Conservation (phyloP, 2,888 invertebrate species). For the Clusia tigrina region DNA sequence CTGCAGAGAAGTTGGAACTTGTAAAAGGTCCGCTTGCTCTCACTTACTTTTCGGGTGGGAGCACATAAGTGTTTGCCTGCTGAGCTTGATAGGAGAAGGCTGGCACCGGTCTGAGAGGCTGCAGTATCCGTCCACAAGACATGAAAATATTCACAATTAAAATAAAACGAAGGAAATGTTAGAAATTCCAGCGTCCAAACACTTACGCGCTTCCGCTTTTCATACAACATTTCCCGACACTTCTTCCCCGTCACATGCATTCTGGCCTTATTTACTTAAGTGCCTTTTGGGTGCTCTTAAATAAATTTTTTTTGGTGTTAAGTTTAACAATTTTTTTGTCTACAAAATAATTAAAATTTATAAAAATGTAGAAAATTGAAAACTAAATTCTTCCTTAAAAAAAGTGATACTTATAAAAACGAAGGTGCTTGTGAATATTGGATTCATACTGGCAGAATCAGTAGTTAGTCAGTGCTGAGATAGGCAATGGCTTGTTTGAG, state of each 20-base stretch:
- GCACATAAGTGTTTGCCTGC: conserved; percentile 57
- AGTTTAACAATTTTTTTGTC: background rate
- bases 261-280: background rate
- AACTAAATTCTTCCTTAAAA: too few relatives aligned
- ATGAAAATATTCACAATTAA: conserved; percentile 5
- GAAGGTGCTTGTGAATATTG: too few relatives aligned
- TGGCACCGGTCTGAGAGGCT: conserved; percentile 44
- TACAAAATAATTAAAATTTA: background rate
- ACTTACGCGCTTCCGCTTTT: background rate
- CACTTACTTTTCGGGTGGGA: conserved; percentile 57
- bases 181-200: background rate
- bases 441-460: too few relatives aligned
- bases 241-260: conserved; percentile 38
- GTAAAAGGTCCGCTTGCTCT: conserved; percentile 18
- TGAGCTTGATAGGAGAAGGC: conserved; percentile 61
- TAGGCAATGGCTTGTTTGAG: too few relatives aligned
- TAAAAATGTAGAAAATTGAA: background rate
- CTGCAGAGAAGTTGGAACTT: conserved; percentile 13
- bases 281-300: background rate
- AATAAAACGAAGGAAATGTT: background rate
- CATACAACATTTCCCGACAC: conserved; percentile 40
- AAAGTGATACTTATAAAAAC: too few relatives aligned
- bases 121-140: background rate
- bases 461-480: too few relatives aligned
- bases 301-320: background rate